Evolutionary conservation across 2,888 invertebrate species (phyloP), one percentile per base, ranked within the genome.

Genomic region (Lepidochrysops patricia): DNA sequence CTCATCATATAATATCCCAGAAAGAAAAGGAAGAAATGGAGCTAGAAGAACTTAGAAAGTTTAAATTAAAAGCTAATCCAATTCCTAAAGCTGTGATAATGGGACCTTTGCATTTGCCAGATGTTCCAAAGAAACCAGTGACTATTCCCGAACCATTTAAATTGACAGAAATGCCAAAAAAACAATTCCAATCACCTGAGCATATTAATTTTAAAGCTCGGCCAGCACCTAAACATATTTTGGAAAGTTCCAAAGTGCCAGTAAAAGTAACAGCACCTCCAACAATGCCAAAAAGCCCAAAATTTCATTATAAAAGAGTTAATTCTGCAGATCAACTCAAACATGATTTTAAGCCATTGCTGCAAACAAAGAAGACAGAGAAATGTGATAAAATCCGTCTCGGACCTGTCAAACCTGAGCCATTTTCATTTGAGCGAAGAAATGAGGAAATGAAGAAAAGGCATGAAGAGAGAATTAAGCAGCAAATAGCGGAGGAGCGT

Each of bases 361-460:
- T 32, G 12, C 29, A 15, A 54, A 32, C 61, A 43, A 62, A 63
- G 37, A 60, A 58, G 29, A 19, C 19, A 1, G 68, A 72, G 5
- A 77, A 78, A 66, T 57, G 61, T 43, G 74, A 76, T 4, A 76
- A 77, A 62, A 59, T 57, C n/a, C 64, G 66, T n/a, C 70, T 67
- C 3, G 86, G 86, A 0, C 82, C 82, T 6, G 15, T 83, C 0
- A 72, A 72, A 57, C 79, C 80, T 4, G 82, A 82, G 63, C 94
- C 94, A 12, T 94, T 94, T 71, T 93, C 93, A 65, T 95, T 95
- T 81, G 93, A 93, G 62, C 84, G 91, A 60, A 78, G 93, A 12
- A 91, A 94, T 74, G 91, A 91, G 70, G 80, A 89, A 60, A 68
- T 91, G 26, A 81, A 86, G 57, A 82, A 84, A 48, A 91, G 89